phyloP scores from a whole-genome alignment of 2,113 vertebrate genomes.

The Misgurnus anguillicaudatus region DNA sequence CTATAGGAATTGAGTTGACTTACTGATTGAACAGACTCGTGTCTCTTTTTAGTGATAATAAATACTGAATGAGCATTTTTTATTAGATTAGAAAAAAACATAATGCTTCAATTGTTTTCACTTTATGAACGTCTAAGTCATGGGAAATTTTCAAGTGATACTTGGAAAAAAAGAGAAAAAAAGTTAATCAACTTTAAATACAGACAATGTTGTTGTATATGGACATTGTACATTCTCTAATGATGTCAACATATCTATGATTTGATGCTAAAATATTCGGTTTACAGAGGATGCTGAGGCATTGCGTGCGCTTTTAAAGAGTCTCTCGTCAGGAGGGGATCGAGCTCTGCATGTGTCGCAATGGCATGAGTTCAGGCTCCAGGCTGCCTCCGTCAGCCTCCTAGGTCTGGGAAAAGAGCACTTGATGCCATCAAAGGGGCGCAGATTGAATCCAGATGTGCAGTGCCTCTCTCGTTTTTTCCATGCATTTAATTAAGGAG shows the following conservation, averaged over 20 bases:
- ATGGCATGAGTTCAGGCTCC: conserved; percentile 70
- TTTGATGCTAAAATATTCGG: conserved; percentile 35
- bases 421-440: conserved; percentile 90
- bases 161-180: too few relatives aligned
- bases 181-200: too few relatives aligned
- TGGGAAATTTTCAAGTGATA: too few relatives aligned
- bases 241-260: conserved; percentile 7
- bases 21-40: neutral
- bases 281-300: conserved; percentile 33
- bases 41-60: neutral
- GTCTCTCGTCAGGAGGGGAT: conserved; percentile 46
- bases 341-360: conserved; percentile 56
- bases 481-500: conserved; percentile 89
- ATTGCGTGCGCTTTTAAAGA: conserved; percentile 25
- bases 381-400: conserved; percentile 78
- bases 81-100: too few relatives aligned
- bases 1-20: neutral
- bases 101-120: too few relatives aligned
- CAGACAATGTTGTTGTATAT: neutral
- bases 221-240: neutral
- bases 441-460: conserved; percentile 89
- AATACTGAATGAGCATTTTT: neutral
- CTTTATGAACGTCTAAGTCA: too few relatives aligned
- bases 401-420: conserved; percentile 83
- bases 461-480: conserved; percentile 75